Evolutionary conservation across 2,888 invertebrate genomes (phyloP).

Genomic region (Diabrotica balteata): DNA sequence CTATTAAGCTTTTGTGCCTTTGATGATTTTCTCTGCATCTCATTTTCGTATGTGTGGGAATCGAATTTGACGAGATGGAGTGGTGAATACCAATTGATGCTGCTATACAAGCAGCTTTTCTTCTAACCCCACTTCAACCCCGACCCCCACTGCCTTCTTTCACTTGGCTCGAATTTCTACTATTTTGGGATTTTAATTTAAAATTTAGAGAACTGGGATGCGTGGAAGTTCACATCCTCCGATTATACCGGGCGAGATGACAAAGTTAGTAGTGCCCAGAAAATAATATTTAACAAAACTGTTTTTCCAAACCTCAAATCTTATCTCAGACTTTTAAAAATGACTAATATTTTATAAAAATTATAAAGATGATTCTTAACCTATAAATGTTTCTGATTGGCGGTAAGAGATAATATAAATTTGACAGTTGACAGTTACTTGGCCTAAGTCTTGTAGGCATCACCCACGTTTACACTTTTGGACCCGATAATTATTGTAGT

Average conservation of each 20-base stretch:
- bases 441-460: too few species aligned
- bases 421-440: too few species aligned
- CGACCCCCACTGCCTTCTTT: constrained; percentile 26
- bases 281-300: too few species aligned
- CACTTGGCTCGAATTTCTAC: constrained; percentile 38
- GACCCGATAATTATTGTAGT: too few species aligned
- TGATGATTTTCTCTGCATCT: constrained; percentile 63
- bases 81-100: constrained; percentile 61
- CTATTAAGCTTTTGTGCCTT: constrained; percentile 62
- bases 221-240: not conserved
- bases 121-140: constrained; percentile 38
- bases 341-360: too few species aligned
- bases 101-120: constrained; percentile 53
- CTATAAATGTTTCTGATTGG: too few species aligned
- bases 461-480: too few species aligned
- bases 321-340: too few species aligned
- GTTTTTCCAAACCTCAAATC: too few species aligned
- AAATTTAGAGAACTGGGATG: constrained; percentile 16
- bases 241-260: not conserved
- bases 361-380: too few species aligned
- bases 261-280: not conserved
- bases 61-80: constrained; percentile 61
- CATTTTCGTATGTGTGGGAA: constrained; percentile 61
- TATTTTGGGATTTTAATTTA: constrained; percentile 44
- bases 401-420: too few species aligned